Evolutionary conservation across 2,797 vertebrate genomes (phyloP).

Genomic region (Emydoidea blandingii): DNA sequence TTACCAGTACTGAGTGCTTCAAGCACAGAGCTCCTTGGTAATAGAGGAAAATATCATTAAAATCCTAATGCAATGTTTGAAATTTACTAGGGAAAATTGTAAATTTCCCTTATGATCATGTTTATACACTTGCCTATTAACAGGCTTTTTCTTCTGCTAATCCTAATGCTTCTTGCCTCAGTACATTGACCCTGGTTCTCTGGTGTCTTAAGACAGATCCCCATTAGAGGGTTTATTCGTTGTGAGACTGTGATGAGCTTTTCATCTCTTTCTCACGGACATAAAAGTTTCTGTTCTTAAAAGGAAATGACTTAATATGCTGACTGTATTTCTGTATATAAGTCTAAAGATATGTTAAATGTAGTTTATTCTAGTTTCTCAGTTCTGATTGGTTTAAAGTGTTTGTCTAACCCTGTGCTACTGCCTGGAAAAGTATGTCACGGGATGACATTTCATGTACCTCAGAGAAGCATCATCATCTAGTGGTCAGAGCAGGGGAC

Average conservation of each 20-base stretch:
- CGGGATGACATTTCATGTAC: conserved; percentile 12
- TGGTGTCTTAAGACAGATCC: conserved; percentile 31
- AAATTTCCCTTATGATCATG: conserved; percentile 53
- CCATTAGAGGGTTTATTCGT: conserved; percentile 44
- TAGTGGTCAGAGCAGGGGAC: conserved; percentile 38
- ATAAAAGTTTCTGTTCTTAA: conserved; percentile 37
- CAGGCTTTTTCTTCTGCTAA: conserved; percentile 62
- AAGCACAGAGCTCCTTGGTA: conserved; percentile 9
- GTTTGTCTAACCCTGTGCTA: not conserved
- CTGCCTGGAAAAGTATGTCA: conserved; percentile 28
- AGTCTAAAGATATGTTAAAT: conserved; percentile 32
- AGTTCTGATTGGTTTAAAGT: conserved; percentile 23
- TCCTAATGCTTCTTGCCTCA: conserved; percentile 39
- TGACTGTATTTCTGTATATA: conserved; percentile 11
- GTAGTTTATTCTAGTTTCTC: conserved; percentile 37
- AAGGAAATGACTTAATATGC: conserved; percentile 21
- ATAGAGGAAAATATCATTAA: conserved; percentile 37
- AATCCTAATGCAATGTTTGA: conserved; percentile 31
- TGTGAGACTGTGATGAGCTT: not conserved
- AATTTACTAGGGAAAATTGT: conserved; percentile 50
- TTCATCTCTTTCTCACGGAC: conserved; percentile 9
- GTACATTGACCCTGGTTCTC: conserved; percentile 56
- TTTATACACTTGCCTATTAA: conserved; percentile 52
- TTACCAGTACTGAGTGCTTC: conserved; percentile 10
- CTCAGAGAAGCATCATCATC: conserved; percentile 42